These are phyloP conservation scores for Chiroxiphia lanceolata DNA, from an alignment of 2,797 vertebrate genomes.

Conservation along the genomic window DNA sequence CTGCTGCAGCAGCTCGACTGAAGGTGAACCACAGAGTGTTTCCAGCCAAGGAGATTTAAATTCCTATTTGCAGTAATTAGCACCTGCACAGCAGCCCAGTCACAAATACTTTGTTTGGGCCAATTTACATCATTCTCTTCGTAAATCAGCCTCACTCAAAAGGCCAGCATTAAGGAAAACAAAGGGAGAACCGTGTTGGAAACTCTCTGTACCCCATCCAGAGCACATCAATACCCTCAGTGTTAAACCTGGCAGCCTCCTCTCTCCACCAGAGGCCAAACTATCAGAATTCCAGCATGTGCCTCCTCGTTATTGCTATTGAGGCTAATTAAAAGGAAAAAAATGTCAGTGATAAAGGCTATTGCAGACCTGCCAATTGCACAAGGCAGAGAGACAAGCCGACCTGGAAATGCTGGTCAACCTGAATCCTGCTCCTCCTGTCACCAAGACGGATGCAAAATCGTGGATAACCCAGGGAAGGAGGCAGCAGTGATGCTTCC, in stretches of 20 bases:
- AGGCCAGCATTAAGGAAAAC: neutral
- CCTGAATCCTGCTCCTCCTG: neutral
- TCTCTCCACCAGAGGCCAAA: constrained; percentile 9
- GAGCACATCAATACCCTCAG: constrained; percentile 13
- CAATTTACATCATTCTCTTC: neutral
- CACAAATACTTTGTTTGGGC: neutral
- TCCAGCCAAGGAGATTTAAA: neutral
- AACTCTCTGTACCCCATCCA: neutral
- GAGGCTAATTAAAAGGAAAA: constrained; percentile 50
- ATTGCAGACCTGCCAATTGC: neutral
- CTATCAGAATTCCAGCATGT: constrained; percentile 1
- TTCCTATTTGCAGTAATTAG: constrained; percentile 27
- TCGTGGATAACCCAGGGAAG: fast-evolving
- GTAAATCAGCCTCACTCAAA: neutral
- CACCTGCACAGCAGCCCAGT: neutral
- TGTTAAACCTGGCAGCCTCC: constrained; percentile 25
- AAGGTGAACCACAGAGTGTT: neutral
- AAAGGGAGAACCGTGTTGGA: neutral
- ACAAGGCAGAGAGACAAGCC: neutral
- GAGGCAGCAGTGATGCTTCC: fast-evolving
- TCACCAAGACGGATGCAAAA: fast-evolving
- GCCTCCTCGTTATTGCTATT: constrained; percentile 3
- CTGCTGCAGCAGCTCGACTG: neutral
- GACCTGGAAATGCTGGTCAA: neutral
- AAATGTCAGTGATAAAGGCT: neutral